phyloP scores from a whole-genome alignment of 1,140 invertebrate species.

The Temnothorax curvispinosus region DNA sequence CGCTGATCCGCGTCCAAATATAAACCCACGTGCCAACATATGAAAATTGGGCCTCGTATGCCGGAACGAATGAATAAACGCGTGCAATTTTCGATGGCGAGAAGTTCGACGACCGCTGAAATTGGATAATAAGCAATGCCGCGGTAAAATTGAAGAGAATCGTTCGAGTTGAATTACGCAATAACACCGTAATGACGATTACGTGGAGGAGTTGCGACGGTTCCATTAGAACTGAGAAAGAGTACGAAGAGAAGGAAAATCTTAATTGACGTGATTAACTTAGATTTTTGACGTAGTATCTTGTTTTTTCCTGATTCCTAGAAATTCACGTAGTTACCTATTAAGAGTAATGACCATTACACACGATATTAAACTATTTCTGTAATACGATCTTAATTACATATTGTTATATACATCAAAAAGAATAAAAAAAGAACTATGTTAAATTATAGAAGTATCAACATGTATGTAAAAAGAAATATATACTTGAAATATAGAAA shows the following conservation, averaged over 20 bases:
- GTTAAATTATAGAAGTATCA: neutral
- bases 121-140: slow-evolving; percentile 66
- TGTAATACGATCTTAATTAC: neutral
- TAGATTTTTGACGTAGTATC: neutral
- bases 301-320: neutral
- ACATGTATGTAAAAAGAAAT: neutral
- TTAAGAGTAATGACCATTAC: neutral
- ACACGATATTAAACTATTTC: neutral
- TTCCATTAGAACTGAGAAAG: neutral
- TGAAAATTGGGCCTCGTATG: slow-evolving; percentile 28
- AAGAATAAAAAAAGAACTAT: neutral
- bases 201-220: slow-evolving; percentile 16
- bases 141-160: slow-evolving; percentile 68
- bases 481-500: neutral
- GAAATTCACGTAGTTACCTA: neutral
- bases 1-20: slow-evolving; percentile 8
- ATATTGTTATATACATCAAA: neutral
- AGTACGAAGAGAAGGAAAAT: neutral
- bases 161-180: slow-evolving; percentile 65
- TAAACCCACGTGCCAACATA: slow-evolving; percentile 16
- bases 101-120: slow-evolving; percentile 69
- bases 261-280: slow-evolving; percentile 13
- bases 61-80: slow-evolving; percentile 23
- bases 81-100: slow-evolving; percentile 36
- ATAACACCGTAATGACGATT: slow-evolving; percentile 25